phyloP scores from a whole-genome alignment of 92 coral and sea anemone genomes.

The Desmophyllum pertusum region DNA sequence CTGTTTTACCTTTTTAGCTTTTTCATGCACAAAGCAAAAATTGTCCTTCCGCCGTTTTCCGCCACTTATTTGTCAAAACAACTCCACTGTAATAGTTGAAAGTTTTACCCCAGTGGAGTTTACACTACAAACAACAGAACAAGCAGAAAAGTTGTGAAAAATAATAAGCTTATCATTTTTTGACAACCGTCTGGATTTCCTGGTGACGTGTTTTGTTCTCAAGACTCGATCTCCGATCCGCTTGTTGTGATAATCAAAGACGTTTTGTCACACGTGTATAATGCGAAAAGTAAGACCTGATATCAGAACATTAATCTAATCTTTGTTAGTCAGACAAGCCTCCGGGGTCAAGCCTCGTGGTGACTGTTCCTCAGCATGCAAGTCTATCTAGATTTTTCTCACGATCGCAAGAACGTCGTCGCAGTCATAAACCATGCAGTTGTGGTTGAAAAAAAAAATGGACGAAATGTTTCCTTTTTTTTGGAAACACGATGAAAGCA shows the following conservation, averaged over 20 bases:
- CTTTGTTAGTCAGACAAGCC: not conserved
- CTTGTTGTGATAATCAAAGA: slow-evolving; percentile 4
- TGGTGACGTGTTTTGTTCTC: not conserved
- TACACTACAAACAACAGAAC: not conserved
- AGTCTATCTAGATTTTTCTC: not conserved
- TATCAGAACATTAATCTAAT: not conserved
- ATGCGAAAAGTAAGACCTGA: no score
- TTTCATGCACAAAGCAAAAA: not conserved
- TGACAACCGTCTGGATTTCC: not conserved
- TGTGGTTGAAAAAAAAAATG: not conserved
- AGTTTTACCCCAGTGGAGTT: not conserved
- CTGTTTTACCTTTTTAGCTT: not conserved
- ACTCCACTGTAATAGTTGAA: not conserved
- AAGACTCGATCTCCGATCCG: no score
- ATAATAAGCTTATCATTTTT: slow-evolving; percentile 4
- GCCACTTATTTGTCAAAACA: not conserved
- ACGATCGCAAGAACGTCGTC: not conserved
- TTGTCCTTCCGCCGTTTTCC: not conserved
- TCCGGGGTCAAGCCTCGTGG: not conserved
- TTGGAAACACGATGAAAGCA: not conserved
- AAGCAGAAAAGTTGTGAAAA: not conserved
- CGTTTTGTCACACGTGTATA: not conserved
- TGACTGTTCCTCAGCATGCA: not conserved
- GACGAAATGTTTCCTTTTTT: not conserved
- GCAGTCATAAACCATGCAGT: not conserved